These are phyloP conservation scores for Neomorphus geoffroyi DNA, from an alignment of 2,797 vertebrate genomes.

Conservation along the genomic window DNA sequence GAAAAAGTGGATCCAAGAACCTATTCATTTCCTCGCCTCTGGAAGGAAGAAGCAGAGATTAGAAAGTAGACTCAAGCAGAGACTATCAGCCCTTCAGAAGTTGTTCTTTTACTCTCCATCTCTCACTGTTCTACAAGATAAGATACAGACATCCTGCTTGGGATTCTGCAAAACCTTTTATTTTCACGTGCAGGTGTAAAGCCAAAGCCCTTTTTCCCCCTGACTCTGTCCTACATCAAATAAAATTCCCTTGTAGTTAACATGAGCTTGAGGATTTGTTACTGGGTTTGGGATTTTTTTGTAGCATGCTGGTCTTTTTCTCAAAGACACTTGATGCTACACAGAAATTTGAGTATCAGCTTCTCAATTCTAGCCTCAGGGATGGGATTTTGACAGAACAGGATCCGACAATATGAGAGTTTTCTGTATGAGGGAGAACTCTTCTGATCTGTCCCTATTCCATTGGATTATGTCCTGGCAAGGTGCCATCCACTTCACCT, in stretches of 20 bases:
- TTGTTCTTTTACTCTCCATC: not conserved
- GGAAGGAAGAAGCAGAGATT: not conserved
- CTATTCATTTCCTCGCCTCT: not conserved
- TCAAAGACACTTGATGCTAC: not conserved
- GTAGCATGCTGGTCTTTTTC: not conserved
- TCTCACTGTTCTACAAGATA: not conserved
- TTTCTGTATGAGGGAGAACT: not conserved
- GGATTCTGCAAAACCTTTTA: not conserved
- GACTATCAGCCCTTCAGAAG: not conserved
- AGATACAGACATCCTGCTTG: not conserved
- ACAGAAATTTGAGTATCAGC: not conserved
- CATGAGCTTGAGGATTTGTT: accelerated
- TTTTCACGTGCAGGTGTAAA: not conserved
- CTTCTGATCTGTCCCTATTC: not conserved
- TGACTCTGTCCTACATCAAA: not conserved
- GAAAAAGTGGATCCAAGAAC: not conserved
- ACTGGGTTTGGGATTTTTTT: not conserved
- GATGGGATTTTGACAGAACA: not conserved
- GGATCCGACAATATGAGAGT: accelerated
- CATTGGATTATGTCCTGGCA: not conserved
- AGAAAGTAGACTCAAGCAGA: not conserved
- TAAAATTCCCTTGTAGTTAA: not conserved
- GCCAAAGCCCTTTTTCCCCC: not conserved
- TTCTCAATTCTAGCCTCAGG: not conserved
- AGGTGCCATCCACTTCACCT: not conserved